A percentile compares a stretch with the other conserved stretches of the same genome.
Conservation (phyloP, 1,140 invertebrate species). For the Grapholita molesta region DNA sequence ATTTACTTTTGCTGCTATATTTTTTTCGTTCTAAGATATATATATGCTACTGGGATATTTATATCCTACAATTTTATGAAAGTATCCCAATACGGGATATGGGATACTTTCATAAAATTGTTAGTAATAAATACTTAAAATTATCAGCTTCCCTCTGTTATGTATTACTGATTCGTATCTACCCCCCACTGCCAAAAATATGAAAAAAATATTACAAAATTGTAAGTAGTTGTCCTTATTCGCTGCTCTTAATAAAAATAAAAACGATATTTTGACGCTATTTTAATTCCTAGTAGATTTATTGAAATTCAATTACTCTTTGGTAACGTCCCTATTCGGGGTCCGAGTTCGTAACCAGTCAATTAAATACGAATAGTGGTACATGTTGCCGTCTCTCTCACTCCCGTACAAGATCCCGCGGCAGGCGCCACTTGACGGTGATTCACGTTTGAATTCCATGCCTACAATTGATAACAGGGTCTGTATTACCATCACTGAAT, state of each 20-base stretch:
- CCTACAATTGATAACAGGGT: slow-evolving; percentile 71
- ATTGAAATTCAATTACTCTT: slow-evolving; percentile 67
- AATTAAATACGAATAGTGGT: slow-evolving; percentile 74
- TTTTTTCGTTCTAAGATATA: not conserved
- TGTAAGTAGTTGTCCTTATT: too few relatives aligned
- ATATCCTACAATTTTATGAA: too few relatives aligned
- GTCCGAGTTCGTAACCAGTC: slow-evolving; percentile 73
- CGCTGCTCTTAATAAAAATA: too few relatives aligned
- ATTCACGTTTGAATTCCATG: slow-evolving; percentile 73
- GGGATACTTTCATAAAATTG: too few relatives aligned
- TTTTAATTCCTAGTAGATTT: slow-evolving; percentile 65
- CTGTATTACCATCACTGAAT: not conserved
- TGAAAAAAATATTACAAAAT: too few relatives aligned
- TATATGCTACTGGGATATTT: too few relatives aligned
- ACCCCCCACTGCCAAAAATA: too few relatives aligned
- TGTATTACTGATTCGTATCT: too few relatives aligned
- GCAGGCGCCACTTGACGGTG: slow-evolving; percentile 73
- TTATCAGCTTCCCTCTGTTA: too few relatives aligned
- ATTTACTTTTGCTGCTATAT: not conserved
- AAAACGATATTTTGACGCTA: not conserved
- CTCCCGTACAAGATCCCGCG: slow-evolving; percentile 53
- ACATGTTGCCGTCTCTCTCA: slow-evolving; percentile 64
- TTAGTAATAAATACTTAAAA: too few relatives aligned
- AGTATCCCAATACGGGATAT: too few relatives aligned
- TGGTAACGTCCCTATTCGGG: slow-evolving; percentile 70